Evolutionary conservation across 64 coral and sea anemone species (phyloP).

Genomic region (Astreopora myriophthalma): DNA sequence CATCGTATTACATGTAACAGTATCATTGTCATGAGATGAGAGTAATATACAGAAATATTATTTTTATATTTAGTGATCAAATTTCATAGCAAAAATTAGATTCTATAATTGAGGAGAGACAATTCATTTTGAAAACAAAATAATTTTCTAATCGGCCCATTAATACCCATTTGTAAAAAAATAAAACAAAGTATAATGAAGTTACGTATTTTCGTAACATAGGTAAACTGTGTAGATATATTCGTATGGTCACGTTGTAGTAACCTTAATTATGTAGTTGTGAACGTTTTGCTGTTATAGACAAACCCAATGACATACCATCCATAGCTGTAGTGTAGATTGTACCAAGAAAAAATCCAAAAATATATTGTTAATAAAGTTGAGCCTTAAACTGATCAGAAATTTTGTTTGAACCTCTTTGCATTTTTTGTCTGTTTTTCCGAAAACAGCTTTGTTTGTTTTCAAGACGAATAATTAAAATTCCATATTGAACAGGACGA

Average conservation of each 20-base stretch:
- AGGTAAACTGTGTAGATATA: background rate
- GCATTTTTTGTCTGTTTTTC: too few species aligned
- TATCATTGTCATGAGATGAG: too few species aligned
- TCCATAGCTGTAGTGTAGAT: background rate
- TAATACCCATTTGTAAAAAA: slow-evolving; percentile 2
- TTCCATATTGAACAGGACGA: too few species aligned
- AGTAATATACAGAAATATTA: background rate
- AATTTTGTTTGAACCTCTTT: background rate
- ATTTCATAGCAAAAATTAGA: background rate
- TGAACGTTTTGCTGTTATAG: background rate
- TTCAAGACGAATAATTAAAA: too few species aligned
- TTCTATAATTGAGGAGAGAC: background rate
- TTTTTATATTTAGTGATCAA: background rate
- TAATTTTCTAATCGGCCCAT: background rate
- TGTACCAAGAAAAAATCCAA: background rate
- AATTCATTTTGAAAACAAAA: background rate
- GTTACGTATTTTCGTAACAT: slow-evolving; percentile 12
- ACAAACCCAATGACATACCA: background rate
- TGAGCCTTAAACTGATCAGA: background rate
- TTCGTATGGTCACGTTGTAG: background rate
- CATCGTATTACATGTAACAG: too few species aligned
- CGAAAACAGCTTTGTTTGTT: too few species aligned
- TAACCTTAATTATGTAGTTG: background rate
- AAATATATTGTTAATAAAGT: slow-evolving; percentile 45
- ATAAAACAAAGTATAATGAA: background rate